Evolutionary conservation across 2,797 vertebrate genomes (phyloP).

Genomic region (Pterois miles): DNA sequence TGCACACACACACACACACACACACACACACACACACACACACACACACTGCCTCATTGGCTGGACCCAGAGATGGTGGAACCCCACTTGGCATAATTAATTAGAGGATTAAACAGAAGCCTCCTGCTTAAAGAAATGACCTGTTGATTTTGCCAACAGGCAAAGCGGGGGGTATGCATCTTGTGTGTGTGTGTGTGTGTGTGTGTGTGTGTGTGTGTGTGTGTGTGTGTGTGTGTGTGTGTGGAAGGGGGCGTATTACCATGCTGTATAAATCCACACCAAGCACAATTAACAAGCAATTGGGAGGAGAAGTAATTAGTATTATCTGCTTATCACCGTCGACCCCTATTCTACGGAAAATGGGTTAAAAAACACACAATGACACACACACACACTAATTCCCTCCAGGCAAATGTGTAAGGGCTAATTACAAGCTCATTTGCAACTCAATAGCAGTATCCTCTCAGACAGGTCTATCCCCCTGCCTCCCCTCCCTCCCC

Average conservation of each 20-base stretch:
- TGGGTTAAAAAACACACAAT: slow-evolving; percentile 76
- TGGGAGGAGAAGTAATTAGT: slow-evolving; percentile 88
- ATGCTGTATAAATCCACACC: slow-evolving; percentile 81
- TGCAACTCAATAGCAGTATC: slow-evolving; percentile 82
- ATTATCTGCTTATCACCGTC: slow-evolving; percentile 84
- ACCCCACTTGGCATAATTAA: slow-evolving; percentile 81
- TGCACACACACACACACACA: slow-evolving; percentile 20
- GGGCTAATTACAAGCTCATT: slow-evolving; percentile 85
- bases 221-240: slow-evolving; percentile 56
- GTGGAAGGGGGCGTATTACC: slow-evolving; percentile 65
- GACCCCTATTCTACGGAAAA: slow-evolving; percentile 79
- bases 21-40: slow-evolving; percentile 25
- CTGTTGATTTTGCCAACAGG: slow-evolving; percentile 82
- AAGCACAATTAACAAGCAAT: slow-evolving; percentile 86
- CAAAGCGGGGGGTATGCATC: slow-evolving; percentile 48
- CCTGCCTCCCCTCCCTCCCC: slow-evolving; percentile 40
- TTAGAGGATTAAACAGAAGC: slow-evolving; percentile 72
- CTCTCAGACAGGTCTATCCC: slow-evolving; percentile 74
- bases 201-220: slow-evolving; percentile 39
- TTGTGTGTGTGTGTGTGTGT: slow-evolving; percentile 28
- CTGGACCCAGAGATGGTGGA: slow-evolving; percentile 43
- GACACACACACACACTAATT: slow-evolving; percentile 67
- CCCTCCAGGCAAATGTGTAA: slow-evolving; percentile 80
- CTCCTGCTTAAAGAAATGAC: slow-evolving; percentile 74
- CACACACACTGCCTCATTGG: not conserved